Evolutionary conservation across 2,888 invertebrate genomes (phyloP).

Genomic region (Harpalus rufipes): DNA sequence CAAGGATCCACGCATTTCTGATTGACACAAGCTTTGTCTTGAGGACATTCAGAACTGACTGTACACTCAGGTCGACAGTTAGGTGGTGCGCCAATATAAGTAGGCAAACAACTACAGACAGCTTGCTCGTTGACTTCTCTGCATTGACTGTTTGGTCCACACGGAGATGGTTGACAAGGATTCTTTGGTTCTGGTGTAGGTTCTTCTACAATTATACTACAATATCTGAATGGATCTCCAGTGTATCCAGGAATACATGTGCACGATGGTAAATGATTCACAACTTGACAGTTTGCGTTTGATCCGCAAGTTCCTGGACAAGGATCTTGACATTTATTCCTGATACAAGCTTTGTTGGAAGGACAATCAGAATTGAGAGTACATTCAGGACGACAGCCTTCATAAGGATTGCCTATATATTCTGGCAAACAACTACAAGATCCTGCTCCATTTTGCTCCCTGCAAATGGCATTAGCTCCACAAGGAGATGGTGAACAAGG

Average conservation of each 20-base stretch:
- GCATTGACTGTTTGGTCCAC: conserved; percentile 88
- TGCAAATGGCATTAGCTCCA: conserved; percentile 77
- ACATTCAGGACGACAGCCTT: conserved; percentile 79
- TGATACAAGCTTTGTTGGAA: conserved; percentile 79
- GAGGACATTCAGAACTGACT: conserved; percentile 83
- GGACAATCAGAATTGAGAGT: conserved; percentile 79
- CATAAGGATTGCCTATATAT: conserved; percentile 77
- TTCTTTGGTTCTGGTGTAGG: conserved; percentile 75
- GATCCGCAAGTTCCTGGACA: conserved; percentile 80
- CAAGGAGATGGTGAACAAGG: conserved; percentile 75
- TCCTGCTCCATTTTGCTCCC: conserved; percentile 80
- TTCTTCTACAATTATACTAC: conserved; percentile 68
- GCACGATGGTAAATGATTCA: conserved; percentile 81
- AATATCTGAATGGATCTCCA: conserved; percentile 78
- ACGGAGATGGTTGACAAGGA: conserved; percentile 87
- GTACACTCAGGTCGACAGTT: conserved; percentile 84
- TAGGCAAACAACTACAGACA: conserved; percentile 75
- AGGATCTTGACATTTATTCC: conserved; percentile 79
- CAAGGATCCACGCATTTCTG: conserved; percentile 86
- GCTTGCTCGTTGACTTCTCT: conserved; percentile 76
- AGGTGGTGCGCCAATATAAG: conserved; percentile 74
- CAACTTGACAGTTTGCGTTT: conserved; percentile 79
- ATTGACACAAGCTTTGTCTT: conserved; percentile 83
- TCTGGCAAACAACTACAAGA: conserved; percentile 79
- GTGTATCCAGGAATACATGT: conserved; percentile 78